These are phyloP conservation scores for Cabera pusaria DNA, from an alignment of 2,888 invertebrate genomes.

Conservation along the genomic window DNA sequence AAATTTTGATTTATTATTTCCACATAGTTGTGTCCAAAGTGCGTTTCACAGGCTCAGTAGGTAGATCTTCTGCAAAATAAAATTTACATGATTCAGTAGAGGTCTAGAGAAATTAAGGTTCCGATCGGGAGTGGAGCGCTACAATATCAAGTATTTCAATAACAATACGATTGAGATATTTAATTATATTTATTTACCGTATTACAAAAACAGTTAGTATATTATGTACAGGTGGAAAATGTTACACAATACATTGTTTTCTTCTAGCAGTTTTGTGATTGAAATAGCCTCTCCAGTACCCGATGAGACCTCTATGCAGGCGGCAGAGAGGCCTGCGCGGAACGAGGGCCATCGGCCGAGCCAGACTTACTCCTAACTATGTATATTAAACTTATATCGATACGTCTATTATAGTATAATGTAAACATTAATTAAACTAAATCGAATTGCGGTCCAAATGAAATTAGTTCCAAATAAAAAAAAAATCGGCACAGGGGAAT, in stretches of 20 bases:
- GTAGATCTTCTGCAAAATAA: conserved; percentile 80
- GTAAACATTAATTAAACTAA: conserved; percentile 82
- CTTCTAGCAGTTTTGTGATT: conserved; percentile 90
- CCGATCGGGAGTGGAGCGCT: conserved; percentile 83
- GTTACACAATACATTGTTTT: conserved; percentile 83
- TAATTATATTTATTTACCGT: conserved; percentile 81
- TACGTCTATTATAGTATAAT: conserved; percentile 78
- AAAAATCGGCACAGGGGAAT: conserved; percentile 78
- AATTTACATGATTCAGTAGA: conserved; percentile 75
- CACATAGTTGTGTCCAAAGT: conserved; percentile 82
- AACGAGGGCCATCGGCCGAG: conserved; percentile 83
- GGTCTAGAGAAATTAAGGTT: conserved; percentile 73
- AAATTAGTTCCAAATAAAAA: conserved; percentile 76
- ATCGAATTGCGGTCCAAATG: conserved; percentile 77
- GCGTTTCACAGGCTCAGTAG: conserved; percentile 79
- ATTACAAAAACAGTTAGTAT: conserved; percentile 83
- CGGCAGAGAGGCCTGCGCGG: conserved; percentile 85
- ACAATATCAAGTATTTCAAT: conserved; percentile 66
- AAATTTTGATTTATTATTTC: conserved; percentile 83
- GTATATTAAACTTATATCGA: conserved; percentile 82
- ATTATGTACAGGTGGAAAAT: conserved; percentile 80
- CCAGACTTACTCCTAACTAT: conserved; percentile 79
- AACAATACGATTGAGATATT: conserved; percentile 79
- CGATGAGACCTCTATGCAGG: conserved; percentile 89
- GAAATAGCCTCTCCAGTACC: conserved; percentile 92